phyloP scores from a whole-genome alignment of 2,113 vertebrate species.

The Myotis davidii region DNA sequence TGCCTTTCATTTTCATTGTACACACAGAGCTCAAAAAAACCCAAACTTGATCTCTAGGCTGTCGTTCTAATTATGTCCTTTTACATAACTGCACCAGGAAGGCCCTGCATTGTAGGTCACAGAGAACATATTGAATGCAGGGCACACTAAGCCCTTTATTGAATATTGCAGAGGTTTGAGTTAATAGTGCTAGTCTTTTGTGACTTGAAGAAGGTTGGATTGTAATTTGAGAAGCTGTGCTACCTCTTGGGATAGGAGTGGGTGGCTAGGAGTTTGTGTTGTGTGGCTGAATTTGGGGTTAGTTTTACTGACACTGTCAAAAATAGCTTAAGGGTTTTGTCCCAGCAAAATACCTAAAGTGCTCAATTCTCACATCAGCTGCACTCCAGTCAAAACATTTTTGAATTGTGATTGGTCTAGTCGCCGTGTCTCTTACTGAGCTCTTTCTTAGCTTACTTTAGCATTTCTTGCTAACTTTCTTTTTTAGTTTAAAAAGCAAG shows the following conservation, averaged over 20 bases:
- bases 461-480: background rate
- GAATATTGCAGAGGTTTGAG: conserved; percentile 48
- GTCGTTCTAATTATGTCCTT: conserved; percentile 53
- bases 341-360: conserved; percentile 45
- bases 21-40: background rate
- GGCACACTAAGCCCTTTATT: conserved; percentile 57
- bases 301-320: conserved; percentile 61
- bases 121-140: conserved; percentile 28
- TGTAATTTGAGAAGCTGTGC: conserved; percentile 63
- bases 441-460: background rate
- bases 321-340: conserved; percentile 61
- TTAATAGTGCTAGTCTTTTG: conserved; percentile 64
- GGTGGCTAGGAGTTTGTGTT: conserved; percentile 9
- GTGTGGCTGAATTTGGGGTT: conserved; percentile 71
- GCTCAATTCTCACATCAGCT: conserved; percentile 9
- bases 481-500: background rate
- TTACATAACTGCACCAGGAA: conserved; percentile 53
- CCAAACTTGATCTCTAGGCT: background rate
- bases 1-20: conserved; percentile 48
- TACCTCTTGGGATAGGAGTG: conserved; percentile 44
- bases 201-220: conserved; percentile 51
- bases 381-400: background rate
- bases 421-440: background rate
- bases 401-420: background rate
- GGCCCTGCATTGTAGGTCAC: conserved; percentile 30